These are phyloP conservation scores for Alosa sapidissima DNA, from an alignment of 2,797 vertebrate species.

Conservation along the genomic window DNA sequence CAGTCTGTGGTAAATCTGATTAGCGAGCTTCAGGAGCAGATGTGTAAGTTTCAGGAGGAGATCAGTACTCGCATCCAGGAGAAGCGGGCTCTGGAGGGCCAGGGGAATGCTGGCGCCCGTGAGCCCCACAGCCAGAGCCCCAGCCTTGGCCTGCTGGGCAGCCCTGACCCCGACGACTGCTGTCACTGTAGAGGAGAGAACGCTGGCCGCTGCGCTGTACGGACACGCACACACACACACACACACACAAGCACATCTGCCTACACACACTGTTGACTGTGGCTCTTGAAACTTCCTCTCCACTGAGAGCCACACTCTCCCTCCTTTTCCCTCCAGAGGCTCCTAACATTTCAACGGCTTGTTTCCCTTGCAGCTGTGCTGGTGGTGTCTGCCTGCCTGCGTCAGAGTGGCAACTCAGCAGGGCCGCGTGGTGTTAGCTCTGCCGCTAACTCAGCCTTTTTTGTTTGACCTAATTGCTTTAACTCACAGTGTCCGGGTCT, in stretches of 20 bases:
- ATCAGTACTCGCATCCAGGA: constrained; percentile 95
- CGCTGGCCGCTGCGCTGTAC: constrained; percentile 78
- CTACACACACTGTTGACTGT: background rate
- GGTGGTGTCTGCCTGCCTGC: background rate
- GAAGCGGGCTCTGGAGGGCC: constrained; percentile 84
- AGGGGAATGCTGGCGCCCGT: constrained; percentile 63
- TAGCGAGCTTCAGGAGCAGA: constrained; percentile 98
- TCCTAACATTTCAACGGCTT: constrained; percentile 4
- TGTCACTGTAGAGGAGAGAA: constrained; percentile 74
- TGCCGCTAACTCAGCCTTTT: constrained; percentile 37
- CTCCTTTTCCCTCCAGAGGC: constrained; percentile 7
- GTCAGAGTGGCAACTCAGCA: background rate
- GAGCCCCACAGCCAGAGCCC: constrained; percentile 59
- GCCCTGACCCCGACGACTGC: constrained; percentile 68
- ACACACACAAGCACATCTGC: background rate
- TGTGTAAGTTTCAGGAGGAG: constrained; percentile 98
- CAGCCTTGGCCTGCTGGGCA: constrained; percentile 55
- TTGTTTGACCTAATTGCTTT: background rate
- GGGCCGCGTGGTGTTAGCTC: background rate
- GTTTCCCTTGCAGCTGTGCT: constrained; percentile 32
- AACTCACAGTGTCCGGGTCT: background rate
- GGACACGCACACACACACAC: background rate
- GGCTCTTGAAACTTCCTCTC: background rate
- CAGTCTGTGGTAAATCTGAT: constrained; percentile 98
- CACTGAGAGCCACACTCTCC: constrained; percentile 24